phyloP scores from a whole-genome alignment of 2,113 vertebrate genomes.

The Ptilonorhynchus violaceus region DNA sequence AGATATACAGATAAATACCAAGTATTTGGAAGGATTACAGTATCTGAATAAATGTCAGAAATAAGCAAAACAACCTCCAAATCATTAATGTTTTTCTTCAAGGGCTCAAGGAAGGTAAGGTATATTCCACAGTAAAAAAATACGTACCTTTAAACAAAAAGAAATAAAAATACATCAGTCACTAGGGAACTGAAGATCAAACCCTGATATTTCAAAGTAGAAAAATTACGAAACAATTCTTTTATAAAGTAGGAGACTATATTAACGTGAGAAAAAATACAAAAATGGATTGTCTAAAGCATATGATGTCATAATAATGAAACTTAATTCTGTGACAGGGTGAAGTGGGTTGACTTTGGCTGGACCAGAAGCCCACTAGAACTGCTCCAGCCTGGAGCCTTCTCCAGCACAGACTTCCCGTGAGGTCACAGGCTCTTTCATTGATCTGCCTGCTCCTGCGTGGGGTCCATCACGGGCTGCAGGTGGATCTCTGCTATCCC shows the following conservation, averaged over 20 bases:
- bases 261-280: background rate
- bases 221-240: background rate
- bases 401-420: fast-evolving
- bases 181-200: background rate
- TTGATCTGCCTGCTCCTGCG: too few relatives aligned
- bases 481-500: background rate
- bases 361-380: background rate
- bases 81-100: background rate
- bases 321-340: background rate
- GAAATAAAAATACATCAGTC: background rate
- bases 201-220: background rate
- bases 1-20: background rate
- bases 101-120: background rate
- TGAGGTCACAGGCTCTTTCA: background rate
- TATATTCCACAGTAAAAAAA: background rate
- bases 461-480: background rate
- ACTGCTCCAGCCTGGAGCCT: background rate
- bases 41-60: background rate
- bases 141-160: background rate
- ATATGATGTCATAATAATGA: background rate
- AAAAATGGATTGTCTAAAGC: background rate
- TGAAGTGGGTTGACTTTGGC: background rate
- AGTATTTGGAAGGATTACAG: background rate
- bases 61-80: background rate
- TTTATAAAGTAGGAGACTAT: background rate